Conservation (phyloP, 2,797 vertebrate genomes). For the Micromesistius poutassou region DNA sequence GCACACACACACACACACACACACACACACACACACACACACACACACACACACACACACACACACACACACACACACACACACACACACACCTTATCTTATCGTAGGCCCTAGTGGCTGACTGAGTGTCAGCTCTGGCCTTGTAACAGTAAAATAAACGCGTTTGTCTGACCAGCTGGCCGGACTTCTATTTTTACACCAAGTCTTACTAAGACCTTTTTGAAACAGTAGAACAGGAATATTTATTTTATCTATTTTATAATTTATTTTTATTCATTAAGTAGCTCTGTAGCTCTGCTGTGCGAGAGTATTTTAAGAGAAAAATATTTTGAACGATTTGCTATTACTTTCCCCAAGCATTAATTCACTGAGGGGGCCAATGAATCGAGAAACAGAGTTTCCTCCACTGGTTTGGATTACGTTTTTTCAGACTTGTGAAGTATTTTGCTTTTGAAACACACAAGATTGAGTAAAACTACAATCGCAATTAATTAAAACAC, state of each 20-base stretch:
- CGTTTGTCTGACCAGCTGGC: background rate
- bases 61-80: background rate
- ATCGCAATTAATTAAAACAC: too few species aligned
- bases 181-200: background rate
- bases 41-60: constrained; percentile 3
- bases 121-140: background rate
- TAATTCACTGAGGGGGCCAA: too few species aligned
- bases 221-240: background rate
- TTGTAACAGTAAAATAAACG: background rate
- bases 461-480: too few species aligned
- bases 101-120: background rate
- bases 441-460: too few species aligned
- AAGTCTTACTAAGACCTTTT: background rate
- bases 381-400: too few species aligned
- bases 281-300: background rate
- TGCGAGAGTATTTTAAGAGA: background rate
- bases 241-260: background rate
- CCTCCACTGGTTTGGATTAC: too few species aligned
- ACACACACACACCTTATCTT: background rate
- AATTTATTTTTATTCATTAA: background rate
- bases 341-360: too few species aligned
- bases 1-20: background rate
- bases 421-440: too few species aligned
- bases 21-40: background rate
- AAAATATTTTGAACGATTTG: too few species aligned